Evolutionary conservation across 2,888 invertebrate species (phyloP), one percentile per base, ranked within the genome.

Genomic region (Andrena bucephala): DNA sequence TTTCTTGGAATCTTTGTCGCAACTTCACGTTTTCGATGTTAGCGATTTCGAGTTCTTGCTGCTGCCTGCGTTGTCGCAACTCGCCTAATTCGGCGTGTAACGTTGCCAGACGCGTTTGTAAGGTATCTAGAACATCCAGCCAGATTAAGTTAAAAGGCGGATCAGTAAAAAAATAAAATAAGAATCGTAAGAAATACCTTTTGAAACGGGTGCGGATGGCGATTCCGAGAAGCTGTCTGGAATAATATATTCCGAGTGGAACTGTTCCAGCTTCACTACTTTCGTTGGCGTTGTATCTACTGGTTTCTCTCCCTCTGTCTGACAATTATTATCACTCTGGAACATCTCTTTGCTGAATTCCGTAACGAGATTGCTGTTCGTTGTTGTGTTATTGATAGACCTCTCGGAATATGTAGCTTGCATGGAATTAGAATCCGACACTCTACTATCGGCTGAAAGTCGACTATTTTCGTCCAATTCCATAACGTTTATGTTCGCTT

Each of bases 21-120:
- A 98, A 94, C 13, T 97, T 97, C 83, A 96, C 95, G 93, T 98
- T 98, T 92, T 98, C 98, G 92, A 98, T 97, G 63, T 96, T 97
- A 29, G 97, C 96, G 82, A 98, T 96, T 94, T 98, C 97, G 85
- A 96, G 95, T 90, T 98, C 97, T 85, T 98, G 98, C 89, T 97
- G 96, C 74, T 96, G 96, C 81, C 97, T 95, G 68, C 97, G 95
- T 54, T 96, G 95, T 89, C 96, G 96, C 20, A 98, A 94, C 85
- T 97, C 97, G 20, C 96, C 96, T 66, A 98, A 94, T 93, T 98
- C 97, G 13, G 96, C 94, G 71, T 96, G 96, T 2, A 98, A 93
- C 86, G 97, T 96, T 73, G 96, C 96, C 87, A 98, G 95, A 87
- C 97, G 96, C 0, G 95, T 93, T 87, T 95, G 95, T 89, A 96